Base-by-base conservation (phyloP, 2,888 invertebrate species). In the Capitulum mitella region DNA sequence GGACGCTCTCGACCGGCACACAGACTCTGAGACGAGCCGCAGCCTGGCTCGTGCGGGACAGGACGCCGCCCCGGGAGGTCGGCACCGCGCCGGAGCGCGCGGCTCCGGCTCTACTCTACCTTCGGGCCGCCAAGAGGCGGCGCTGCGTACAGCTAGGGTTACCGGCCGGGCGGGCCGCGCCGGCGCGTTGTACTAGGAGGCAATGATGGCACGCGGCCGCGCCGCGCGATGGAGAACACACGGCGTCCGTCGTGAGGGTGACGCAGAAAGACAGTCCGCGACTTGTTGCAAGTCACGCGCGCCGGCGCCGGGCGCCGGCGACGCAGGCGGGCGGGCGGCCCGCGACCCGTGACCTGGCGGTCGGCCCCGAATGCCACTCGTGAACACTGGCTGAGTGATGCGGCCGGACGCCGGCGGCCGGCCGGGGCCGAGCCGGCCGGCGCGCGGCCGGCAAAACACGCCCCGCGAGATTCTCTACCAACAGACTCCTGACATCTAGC, bases 181-280 rank as follows among this genome's bases (percentile, higher is more conserved):
- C 43, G 61, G 14, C 61, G 32, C 16, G 61, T 32, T 32, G 61
- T 32, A 61, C 61, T 32, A 16, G 32, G 61, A 29, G 32, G 29
- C 16, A 61, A 61, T 32, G 61, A 61, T 29, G 61, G 32, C 58
- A 10, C n/a, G 5, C 58, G 29, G 6, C n/a, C 58, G n/a, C 43
- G 43, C 43, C 43, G 43, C n/a, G n/a, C n/a, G n/a, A n/a, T n/a
- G n/a, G n/a, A n/a, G 58, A 5, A 29, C 58, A 29, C 58, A 16
- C 61, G 61, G 61, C 61, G 29, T 10, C 8, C 70, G 37, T 70
- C 70, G 70, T 70, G 70, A 70, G 16, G 70, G 37, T 70, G 70
- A 37, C 70, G 19, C 37, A 34, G 70, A 70, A 70, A 70, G 70
- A 70, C 70, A 70, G 70, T 70, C 70, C 10, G 70, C 37, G 70